These are phyloP conservation scores for Euwallacea fornicatus DNA, from an alignment of 1,140 invertebrate species.

Conservation along the genomic window DNA sequence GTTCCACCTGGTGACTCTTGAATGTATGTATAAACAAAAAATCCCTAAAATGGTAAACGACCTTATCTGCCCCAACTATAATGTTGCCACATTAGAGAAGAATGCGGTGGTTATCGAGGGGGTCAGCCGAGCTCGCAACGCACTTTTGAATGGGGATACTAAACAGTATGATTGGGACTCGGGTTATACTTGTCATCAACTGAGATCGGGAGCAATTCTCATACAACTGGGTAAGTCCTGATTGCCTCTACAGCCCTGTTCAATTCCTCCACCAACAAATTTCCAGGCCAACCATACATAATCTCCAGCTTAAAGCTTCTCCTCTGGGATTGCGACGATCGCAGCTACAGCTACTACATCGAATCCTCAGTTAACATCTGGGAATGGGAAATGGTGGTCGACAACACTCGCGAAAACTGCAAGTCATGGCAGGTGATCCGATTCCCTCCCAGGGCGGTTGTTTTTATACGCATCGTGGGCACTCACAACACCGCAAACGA, in stretches of 20 bases:
- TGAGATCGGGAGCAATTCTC: constrained; percentile 92
- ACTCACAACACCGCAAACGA: constrained; percentile 97
- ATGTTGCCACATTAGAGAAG: constrained; percentile 87
- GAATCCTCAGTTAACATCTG: constrained; percentile 92
- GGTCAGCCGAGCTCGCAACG: constrained; percentile 87
- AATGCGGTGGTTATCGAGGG: constrained; percentile 95
- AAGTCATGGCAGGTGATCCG: constrained; percentile 90
- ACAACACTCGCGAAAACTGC: constrained; percentile 74
- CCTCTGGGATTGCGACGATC: constrained; percentile 97
- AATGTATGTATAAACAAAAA: constrained; percentile 82
- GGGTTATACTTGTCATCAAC: constrained; percentile 98
- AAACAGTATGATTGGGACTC: constrained; percentile 97
- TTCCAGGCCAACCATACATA: constrained; percentile 82
- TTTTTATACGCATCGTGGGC: constrained; percentile 93
- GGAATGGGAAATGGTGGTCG: constrained; percentile 85
- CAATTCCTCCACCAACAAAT: background rate
- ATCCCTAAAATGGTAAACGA: constrained; percentile 76
- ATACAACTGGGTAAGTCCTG: constrained; percentile 77
- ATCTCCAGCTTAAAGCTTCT: constrained; percentile 88
- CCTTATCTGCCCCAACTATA: constrained; percentile 81
- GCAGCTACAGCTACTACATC: constrained; percentile 94
- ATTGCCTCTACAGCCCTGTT: background rate
- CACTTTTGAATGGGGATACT: constrained; percentile 94
- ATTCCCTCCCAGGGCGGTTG: constrained; percentile 81
- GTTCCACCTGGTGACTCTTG: constrained; percentile 91